Evolutionary conservation across 2,113 vertebrate species (phyloP).

Genomic region (Brachyistius frenatus): DNA sequence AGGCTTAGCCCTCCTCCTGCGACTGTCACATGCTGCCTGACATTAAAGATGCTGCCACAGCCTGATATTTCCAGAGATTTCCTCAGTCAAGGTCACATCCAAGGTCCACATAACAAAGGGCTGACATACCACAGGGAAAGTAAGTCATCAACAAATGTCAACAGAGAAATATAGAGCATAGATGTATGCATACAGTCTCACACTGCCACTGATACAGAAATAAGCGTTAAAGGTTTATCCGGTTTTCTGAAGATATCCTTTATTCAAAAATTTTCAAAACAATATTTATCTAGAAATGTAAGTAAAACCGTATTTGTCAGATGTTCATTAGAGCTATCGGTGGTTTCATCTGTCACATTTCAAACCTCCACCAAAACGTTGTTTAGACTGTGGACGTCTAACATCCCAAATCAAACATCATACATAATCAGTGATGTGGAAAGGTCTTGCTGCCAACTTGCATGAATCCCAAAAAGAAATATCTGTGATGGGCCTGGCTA

Average conservation of each 20-base stretch:
- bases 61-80: constrained; percentile 49
- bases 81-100: constrained; percentile 59
- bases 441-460: background rate
- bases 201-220: constrained; percentile 4
- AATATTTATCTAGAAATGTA: too few relatives aligned
- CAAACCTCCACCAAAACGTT: too few relatives aligned
- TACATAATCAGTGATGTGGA: background rate
- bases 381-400: too few relatives aligned
- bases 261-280: too few relatives aligned
- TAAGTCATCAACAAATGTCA: constrained; percentile 27
- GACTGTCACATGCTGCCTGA: constrained; percentile 61
- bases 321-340: too few relatives aligned
- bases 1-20: constrained; percentile 52
- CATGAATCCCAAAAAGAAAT: background rate
- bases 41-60: constrained; percentile 38
- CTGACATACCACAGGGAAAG: constrained; percentile 17
- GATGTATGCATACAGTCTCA: background rate
- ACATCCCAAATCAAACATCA: background rate
- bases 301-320: too few relatives aligned
- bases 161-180: background rate
- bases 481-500: background rate
- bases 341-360: too few relatives aligned
- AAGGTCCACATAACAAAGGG: constrained; percentile 18
- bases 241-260: too few relatives aligned
- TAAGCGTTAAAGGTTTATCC: background rate